phyloP scores from a whole-genome alignment of 2,888 invertebrate genomes.

The Plemyria rubiginata region DNA sequence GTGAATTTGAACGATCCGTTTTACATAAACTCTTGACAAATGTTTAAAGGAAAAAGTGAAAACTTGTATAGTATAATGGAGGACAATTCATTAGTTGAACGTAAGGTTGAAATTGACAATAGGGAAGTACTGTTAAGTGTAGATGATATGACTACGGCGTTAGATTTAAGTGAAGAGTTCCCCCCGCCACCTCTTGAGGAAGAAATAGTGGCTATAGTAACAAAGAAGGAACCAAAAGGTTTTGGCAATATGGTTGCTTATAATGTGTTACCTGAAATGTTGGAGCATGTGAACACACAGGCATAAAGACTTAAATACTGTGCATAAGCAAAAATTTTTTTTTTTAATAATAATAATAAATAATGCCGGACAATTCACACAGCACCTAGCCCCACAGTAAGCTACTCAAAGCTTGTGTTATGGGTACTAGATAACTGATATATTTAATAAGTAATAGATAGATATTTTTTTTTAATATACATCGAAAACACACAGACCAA shows the following conservation, averaged over 20 bases:
- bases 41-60: constrained; percentile 84
- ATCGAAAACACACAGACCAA: too few relatives aligned
- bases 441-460: too few relatives aligned
- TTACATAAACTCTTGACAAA: constrained; percentile 90
- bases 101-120: constrained; percentile 80
- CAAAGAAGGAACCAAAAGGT: constrained; percentile 79
- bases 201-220: constrained; percentile 80
- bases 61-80: constrained; percentile 86
- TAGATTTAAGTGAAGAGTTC: constrained; percentile 66
- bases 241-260: constrained; percentile 83
- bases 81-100: constrained; percentile 73
- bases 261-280: constrained; percentile 80
- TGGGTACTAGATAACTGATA: too few relatives aligned
- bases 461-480: too few relatives aligned
- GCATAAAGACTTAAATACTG: constrained; percentile 45
- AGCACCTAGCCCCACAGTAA: too few relatives aligned
- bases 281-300: constrained; percentile 76
- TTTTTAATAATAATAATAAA: too few relatives aligned
- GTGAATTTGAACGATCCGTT: constrained; percentile 87
- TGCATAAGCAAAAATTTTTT: too few relatives aligned
- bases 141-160: constrained; percentile 75
- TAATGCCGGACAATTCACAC: too few relatives aligned
- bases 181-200: constrained; percentile 76
- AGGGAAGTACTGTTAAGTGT: constrained; percentile 80
- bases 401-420: too few relatives aligned